Percentiles rank a stretch among this genome's conserved stretches.
Conservation (phyloP, 2,888 invertebrate genomes). For the Zygogramma bicolorata region DNA sequence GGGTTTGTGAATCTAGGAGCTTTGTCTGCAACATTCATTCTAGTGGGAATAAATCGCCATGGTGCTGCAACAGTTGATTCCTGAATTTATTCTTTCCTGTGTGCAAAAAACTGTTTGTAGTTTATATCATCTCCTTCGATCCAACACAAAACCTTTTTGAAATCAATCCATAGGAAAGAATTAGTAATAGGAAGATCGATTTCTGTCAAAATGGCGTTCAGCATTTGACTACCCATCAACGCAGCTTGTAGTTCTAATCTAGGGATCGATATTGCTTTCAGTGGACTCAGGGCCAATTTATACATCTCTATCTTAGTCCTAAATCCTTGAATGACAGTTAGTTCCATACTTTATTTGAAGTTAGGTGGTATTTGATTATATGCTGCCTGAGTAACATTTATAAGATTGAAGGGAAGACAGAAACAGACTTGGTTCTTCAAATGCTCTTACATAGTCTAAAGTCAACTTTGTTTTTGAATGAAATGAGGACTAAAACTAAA, state of each 20-base stretch:
- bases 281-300: no score
- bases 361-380: no score
- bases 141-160: slow-evolving; percentile 12
- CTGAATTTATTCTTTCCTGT: slow-evolving; percentile 16
- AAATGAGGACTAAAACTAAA: no score
- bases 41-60: slow-evolving; percentile 8
- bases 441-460: no score
- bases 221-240: not conserved
- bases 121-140: not conserved
- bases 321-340: no score
- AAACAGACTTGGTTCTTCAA: no score
- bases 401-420: no score
- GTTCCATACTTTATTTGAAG: no score
- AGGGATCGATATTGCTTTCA: not conserved
- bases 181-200: not conserved
- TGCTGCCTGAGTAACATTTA: no score
- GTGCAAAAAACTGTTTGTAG: slow-evolving; percentile 8
- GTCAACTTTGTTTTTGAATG: no score
- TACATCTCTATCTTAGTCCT: no score
- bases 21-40: not conserved
- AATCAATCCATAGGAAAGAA: slow-evolving; percentile 4
- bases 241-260: slow-evolving; percentile 10
- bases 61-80: not conserved
- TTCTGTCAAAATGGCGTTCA: not conserved
- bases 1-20: not conserved